Evolutionary conservation across 2,113 vertebrate species (phyloP).

Genomic region (Lichenostomus cassidix): DNA sequence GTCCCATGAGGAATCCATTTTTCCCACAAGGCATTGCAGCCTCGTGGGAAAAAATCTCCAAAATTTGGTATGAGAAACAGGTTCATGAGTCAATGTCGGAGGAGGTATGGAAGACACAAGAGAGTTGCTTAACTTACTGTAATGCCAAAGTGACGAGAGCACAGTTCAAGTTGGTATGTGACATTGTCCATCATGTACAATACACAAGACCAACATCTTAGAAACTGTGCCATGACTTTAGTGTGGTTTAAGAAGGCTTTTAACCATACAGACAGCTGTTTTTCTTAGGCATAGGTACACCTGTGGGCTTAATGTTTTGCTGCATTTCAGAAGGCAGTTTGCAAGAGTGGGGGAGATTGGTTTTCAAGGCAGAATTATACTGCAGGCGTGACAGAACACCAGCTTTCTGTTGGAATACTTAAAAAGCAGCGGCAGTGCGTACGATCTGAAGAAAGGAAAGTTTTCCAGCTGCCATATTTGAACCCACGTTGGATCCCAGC

Average conservation of each 20-base stretch:
- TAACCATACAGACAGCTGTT: neutral
- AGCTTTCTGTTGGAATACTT: neutral
- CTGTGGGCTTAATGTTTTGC: neutral
- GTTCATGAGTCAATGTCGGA: neutral
- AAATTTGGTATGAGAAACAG: neutral
- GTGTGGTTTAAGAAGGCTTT: neutral
- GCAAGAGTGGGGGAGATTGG: accelerated
- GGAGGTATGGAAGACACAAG: neutral
- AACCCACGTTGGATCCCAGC: neutral
- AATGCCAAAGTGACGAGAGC: accelerated
- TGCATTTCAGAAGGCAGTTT: neutral
- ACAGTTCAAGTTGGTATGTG: neutral
- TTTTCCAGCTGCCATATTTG: neutral
- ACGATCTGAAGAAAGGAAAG: neutral
- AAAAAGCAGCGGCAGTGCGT: accelerated
- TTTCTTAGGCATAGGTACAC: neutral
- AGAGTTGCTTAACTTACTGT: neutral
- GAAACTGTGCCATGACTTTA: neutral
- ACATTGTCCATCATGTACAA: accelerated
- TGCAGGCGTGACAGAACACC: neutral
- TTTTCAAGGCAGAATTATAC: neutral
- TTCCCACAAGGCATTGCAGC: neutral
- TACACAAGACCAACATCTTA: neutral
- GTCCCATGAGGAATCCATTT: neutral
- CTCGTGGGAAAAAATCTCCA: neutral